Conservation (phyloP, 2,113 vertebrate species). For the Ictalurus punctatus region DNA sequence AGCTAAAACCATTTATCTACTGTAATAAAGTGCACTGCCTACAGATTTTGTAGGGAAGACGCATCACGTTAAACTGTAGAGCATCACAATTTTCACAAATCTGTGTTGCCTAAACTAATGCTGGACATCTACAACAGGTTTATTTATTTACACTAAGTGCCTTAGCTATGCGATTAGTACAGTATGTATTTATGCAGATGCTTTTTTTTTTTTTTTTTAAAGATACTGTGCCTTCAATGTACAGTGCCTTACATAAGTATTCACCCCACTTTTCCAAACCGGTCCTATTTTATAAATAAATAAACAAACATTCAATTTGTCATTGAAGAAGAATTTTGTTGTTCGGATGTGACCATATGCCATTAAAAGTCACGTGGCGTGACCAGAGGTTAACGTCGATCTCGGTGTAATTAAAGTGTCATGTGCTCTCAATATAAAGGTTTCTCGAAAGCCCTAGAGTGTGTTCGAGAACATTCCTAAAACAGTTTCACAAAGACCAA, state of each 20-base stretch:
- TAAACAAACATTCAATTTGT: too few relatives aligned
- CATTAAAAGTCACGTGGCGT: background rate
- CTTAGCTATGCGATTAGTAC: constrained; percentile 16
- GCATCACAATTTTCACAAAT: constrained; percentile 43
- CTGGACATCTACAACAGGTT: constrained; percentile 61
- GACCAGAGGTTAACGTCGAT: background rate
- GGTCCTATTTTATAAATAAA: background rate
- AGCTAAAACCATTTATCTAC: constrained; percentile 37
- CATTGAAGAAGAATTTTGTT: background rate
- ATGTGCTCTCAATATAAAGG: background rate
- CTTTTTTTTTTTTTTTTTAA: too few relatives aligned
- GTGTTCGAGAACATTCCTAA: background rate
- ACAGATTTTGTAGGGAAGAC: constrained; percentile 57
- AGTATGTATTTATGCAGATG: background rate
- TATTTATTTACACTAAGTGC: constrained; percentile 60
- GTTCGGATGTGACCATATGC: background rate
- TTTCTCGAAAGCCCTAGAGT: background rate
- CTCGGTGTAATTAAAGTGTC: background rate
- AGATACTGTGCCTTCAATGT: background rate
- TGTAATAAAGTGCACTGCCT: constrained; percentile 41
- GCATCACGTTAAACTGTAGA: constrained; percentile 55
- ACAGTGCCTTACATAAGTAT: background rate
- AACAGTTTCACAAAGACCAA: background rate
- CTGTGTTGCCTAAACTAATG: constrained; percentile 57
- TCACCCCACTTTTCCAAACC: background rate